A percentile compares a stretch with the other conserved stretches of the same genome.
Conservation (phyloP, 2,113 vertebrate species). For the Oncorhynchus nerka region DNA sequence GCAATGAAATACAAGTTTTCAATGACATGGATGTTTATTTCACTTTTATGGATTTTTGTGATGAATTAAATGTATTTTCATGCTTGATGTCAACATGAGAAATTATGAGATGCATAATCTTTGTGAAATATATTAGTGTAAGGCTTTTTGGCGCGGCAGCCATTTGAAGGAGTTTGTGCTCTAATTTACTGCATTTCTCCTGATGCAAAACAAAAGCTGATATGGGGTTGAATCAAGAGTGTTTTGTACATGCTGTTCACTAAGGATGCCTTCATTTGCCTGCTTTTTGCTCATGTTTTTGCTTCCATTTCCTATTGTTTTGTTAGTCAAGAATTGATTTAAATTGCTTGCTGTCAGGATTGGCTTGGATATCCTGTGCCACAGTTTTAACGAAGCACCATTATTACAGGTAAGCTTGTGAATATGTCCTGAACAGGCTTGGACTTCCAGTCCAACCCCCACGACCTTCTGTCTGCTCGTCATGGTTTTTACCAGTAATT, state of each 20-base stretch:
- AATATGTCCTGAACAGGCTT: constrained; percentile 50
- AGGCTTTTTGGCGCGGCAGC: constrained; percentile 28
- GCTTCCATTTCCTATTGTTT: constrained; percentile 87
- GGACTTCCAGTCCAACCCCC: neutral
- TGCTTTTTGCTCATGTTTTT: constrained; percentile 83
- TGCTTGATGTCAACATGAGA: constrained; percentile 10
- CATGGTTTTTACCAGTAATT: neutral
- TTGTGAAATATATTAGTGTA: neutral
- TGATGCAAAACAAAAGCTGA: constrained; percentile 13
- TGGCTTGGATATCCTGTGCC: constrained; percentile 85
- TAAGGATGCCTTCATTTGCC: constrained; percentile 25
- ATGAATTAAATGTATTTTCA: neutral
- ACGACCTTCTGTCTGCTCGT: neutral
- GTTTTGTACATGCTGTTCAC: neutral
- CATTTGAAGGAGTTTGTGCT: constrained; percentile 19
- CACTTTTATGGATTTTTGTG: neutral
- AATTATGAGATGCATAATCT: constrained; percentile 13
- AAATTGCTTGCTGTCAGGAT: constrained; percentile 94
- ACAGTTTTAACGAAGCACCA: constrained; percentile 82
- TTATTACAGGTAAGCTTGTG: constrained; percentile 86
- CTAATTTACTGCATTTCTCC: neutral
- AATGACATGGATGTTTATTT: neutral
- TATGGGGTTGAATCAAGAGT: constrained; percentile 25
- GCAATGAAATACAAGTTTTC: neutral
- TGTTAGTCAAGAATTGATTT: constrained; percentile 96